Evolutionary conservation across 2,113 vertebrate genomes (phyloP).

Genomic region (Prunella himalayana): DNA sequence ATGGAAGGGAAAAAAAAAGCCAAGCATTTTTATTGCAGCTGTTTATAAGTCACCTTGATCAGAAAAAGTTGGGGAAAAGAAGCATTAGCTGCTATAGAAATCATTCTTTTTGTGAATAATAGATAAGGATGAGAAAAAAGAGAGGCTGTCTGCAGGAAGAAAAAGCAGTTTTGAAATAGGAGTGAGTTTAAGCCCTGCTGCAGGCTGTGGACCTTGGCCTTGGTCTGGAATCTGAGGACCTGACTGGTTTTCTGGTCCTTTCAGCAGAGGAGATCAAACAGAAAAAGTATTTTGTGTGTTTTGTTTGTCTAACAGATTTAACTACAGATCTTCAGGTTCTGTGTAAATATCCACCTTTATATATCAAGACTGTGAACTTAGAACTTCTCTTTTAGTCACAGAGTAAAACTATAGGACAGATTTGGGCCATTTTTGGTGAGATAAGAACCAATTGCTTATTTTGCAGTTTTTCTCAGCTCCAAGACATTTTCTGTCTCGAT

Average conservation of each 20-base stretch:
- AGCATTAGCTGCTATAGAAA: constrained; percentile 7
- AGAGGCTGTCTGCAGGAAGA: not conserved
- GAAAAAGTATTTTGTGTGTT: not conserved
- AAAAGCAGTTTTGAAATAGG: not conserved
- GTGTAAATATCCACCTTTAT: not conserved
- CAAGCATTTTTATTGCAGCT: constrained; percentile 66
- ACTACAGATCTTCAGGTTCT: not conserved
- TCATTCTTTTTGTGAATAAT: constrained; percentile 28
- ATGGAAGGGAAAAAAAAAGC: not conserved
- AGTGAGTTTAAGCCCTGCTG: not conserved
- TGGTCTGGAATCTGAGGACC: not conserved
- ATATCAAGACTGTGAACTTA: not conserved
- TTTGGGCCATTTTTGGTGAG: not conserved
- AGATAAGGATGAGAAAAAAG: not conserved
- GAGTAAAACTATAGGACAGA: not conserved
- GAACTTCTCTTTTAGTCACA: not conserved
- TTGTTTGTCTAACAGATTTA: not conserved
- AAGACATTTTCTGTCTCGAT: not conserved
- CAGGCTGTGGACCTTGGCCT: not conserved
- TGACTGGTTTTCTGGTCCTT: not conserved
- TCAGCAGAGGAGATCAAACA: not conserved
- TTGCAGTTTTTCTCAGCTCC: not conserved
- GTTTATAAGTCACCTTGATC: constrained; percentile 76
- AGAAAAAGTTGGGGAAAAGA: constrained; percentile 55
- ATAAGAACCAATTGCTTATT: not conserved